phyloP scores from a whole-genome alignment of 53 echinoderm and acorn worm species.

The Paracentrotus lividus region DNA sequence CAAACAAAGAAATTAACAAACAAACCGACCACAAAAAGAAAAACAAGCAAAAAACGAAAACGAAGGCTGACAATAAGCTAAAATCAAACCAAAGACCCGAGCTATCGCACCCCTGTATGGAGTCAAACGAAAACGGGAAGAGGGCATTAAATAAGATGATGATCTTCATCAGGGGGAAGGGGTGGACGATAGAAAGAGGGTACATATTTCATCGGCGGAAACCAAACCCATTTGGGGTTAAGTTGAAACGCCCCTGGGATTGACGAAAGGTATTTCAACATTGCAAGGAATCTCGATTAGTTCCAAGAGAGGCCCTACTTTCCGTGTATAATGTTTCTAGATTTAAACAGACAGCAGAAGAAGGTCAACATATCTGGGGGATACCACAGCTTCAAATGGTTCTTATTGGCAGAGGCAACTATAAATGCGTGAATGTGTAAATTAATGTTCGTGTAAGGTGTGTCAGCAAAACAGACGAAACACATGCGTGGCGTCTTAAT shows the following conservation, averaged over 20 bases:
- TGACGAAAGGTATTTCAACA: constrained; percentile 41
- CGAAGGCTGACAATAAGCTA: too few species aligned
- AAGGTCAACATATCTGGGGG: background rate
- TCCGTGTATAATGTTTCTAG: background rate
- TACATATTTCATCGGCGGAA: constrained; percentile 2
- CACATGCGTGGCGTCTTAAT: background rate
- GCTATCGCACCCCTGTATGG: too few species aligned
- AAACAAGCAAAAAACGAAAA: too few species aligned
- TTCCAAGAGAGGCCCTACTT: background rate
- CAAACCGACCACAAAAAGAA: too few species aligned
- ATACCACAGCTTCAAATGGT: background rate
- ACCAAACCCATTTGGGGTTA: background rate
- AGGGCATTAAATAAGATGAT: too few species aligned
- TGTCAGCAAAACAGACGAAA: too few species aligned
- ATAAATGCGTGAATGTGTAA: too few species aligned
- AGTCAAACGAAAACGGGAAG: too few species aligned
- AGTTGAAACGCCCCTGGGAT: constrained; percentile 32
- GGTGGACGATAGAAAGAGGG: background rate
- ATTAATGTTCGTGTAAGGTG: background rate
- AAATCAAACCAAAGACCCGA: background rate
- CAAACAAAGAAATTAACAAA: background rate
- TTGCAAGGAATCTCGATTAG: constrained; percentile 21
- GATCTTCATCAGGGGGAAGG: background rate
- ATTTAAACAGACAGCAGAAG: background rate
- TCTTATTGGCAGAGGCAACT: background rate